Conservation (phyloP, 2,888 invertebrate species). For the Schizaphis graminum region DNA sequence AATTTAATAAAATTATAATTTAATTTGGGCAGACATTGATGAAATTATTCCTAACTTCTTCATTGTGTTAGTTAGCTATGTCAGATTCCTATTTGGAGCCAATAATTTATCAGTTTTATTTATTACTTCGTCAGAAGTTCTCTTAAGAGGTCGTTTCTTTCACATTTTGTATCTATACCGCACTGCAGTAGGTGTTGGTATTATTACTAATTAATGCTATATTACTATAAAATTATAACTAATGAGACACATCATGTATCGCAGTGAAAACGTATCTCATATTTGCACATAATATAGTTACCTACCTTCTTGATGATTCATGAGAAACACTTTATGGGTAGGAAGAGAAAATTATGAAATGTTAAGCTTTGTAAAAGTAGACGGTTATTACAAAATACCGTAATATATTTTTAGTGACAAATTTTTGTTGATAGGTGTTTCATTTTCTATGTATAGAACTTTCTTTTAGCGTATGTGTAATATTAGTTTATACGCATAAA, state of each 20-base stretch:
- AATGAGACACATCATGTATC: background rate
- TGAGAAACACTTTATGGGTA: background rate
- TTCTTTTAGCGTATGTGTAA: background rate
- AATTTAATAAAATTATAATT: too few species aligned
- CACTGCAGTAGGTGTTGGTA: too few species aligned
- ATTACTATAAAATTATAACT: background rate
- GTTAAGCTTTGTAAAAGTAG: background rate
- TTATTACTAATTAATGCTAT: background rate
- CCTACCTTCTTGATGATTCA: background rate
- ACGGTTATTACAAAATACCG: background rate
- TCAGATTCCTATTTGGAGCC: too few species aligned
- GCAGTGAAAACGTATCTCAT: background rate
- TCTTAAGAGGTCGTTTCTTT: too few species aligned
- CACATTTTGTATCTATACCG: too few species aligned
- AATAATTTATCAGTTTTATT: too few species aligned
- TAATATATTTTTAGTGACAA: background rate
- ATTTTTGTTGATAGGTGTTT: background rate
- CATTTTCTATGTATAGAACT: background rate
- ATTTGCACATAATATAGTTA: background rate
- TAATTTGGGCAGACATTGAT: background rate
- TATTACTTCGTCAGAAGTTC: too few species aligned
- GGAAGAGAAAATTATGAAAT: background rate
- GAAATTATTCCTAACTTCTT: background rate
- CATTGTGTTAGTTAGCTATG: too few species aligned
- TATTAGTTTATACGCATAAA: background rate